These are phyloP conservation scores for Protobothrops flavoviridis DNA, from an alignment of 2,113 vertebrate species.

Conservation along the genomic window DNA sequence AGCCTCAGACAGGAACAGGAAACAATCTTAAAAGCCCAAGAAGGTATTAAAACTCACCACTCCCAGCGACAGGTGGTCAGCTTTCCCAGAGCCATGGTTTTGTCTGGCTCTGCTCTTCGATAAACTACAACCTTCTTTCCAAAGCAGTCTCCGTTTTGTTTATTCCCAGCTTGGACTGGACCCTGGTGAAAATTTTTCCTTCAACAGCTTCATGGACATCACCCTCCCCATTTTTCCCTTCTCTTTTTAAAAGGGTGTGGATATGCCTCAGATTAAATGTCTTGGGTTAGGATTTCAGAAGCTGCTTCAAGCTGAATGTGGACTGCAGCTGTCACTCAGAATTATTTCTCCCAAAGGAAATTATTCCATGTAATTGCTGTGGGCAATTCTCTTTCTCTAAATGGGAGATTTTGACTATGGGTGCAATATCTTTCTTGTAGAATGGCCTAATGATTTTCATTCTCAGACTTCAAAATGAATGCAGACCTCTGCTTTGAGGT, in stretches of 20 bases:
- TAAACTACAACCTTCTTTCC: no score
- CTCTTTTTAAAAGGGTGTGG: conserved; percentile 4
- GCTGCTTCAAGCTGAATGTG: conserved; percentile 21
- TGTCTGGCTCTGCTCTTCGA: no score
- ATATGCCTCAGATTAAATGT: conserved; percentile 18
- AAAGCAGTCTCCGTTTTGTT: no score
- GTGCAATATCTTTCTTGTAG: not conserved
- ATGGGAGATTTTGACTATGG: not conserved
- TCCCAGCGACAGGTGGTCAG: no score
- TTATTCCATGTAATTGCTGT: not conserved
- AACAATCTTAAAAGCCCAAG: no score
- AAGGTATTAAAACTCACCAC: no score
- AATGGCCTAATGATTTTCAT: not conserved
- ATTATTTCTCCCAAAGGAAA: not conserved
- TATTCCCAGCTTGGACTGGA: no score
- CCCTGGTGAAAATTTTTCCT: no score
- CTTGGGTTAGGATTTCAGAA: fast-evolving
- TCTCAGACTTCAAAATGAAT: not conserved
- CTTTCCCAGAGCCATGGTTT: no score
- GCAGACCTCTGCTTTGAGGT: not conserved
- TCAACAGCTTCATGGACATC: not conserved
- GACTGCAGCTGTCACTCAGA: conserved; percentile 58
- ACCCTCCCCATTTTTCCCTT: not conserved
- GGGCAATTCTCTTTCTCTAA: not conserved
- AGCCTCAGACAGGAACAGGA: no score